phyloP scores from a whole-genome alignment of 2,797 vertebrate species.

The Molossus molossus region DNA sequence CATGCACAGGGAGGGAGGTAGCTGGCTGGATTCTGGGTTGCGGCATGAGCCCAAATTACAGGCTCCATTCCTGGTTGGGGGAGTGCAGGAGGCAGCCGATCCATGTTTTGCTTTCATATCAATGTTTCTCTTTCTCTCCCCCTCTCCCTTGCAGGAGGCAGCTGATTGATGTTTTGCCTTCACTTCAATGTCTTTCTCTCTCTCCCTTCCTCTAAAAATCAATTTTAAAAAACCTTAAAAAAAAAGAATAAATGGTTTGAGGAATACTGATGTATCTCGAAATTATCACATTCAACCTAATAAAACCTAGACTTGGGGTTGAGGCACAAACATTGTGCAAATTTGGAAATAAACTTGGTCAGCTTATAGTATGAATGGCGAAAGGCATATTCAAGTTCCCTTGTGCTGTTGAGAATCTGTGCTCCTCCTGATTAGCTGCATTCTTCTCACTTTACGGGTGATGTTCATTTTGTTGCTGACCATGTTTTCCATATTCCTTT shows the following conservation, averaged over 20 bases:
- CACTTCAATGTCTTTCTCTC: too few species aligned
- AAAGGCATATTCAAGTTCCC: not conserved
- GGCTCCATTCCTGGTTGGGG: too few species aligned
- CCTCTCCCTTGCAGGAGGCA: too few species aligned
- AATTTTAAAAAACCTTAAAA: not conserved
- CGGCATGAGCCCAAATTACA: too few species aligned
- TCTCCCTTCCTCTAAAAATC: too few species aligned
- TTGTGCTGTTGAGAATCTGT: not conserved
- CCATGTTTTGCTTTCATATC: too few species aligned
- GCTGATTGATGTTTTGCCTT: too few species aligned
- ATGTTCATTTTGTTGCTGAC: not conserved
- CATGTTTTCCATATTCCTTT: not conserved
- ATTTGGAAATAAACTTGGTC: not conserved
- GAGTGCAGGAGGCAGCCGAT: too few species aligned
- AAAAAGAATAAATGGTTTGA: not conserved
- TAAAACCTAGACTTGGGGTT: not conserved
- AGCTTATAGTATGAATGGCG: not conserved
- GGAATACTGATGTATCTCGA: not conserved
- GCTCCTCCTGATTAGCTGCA: not conserved
- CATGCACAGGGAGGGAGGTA: too few species aligned
- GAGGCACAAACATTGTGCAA: not conserved
- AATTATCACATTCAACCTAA: constrained; percentile 17
- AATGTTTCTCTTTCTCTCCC: too few species aligned
- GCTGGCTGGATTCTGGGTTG: too few species aligned
- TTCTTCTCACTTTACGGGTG: not conserved